phyloP scores from a whole-genome alignment of 2,888 invertebrate species.

The Parthenolecanium corni region DNA sequence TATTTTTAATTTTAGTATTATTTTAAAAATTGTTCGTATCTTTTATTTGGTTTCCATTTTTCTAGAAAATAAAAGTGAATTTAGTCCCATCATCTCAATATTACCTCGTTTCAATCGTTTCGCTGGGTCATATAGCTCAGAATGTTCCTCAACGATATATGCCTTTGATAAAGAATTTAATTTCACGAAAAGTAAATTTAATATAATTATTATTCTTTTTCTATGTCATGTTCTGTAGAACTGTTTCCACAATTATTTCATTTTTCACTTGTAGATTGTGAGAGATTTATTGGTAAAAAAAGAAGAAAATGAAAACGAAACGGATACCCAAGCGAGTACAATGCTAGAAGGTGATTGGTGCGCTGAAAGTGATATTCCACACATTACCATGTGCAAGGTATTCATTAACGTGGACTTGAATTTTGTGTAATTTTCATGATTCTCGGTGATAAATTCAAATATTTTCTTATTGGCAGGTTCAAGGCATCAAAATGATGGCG shows the following conservation, averaged over 20 bases:
- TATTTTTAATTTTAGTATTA: neutral
- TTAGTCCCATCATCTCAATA: conserved; percentile 62
- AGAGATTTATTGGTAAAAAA: conserved; percentile 81
- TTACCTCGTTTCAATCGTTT: conserved; percentile 87
- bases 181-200: conserved; percentile 73
- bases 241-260: too few relatives aligned
- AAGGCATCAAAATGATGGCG: conserved; percentile 92
- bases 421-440: neutral
- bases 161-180: conserved; percentile 82
- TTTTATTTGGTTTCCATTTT: conserved; percentile 27
- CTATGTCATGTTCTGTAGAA: neutral
- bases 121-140: conserved; percentile 86
- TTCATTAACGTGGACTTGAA: conserved; percentile 4
- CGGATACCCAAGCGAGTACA: neutral
- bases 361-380: conserved; percentile 70
- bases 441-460: neutral
- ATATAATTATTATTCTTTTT: conserved; percentile 31
- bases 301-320: conserved; percentile 42
- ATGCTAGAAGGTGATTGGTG: conserved; percentile 60
- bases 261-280: conserved; percentile 54
- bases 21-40: neutral
- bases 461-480: conserved; percentile 41
- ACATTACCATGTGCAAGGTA: conserved; percentile 82
- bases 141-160: conserved; percentile 83
- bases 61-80: conserved; percentile 54